phyloP scores from a whole-genome alignment of 2,888 invertebrate species.

The Drosophila mimica region DNA sequence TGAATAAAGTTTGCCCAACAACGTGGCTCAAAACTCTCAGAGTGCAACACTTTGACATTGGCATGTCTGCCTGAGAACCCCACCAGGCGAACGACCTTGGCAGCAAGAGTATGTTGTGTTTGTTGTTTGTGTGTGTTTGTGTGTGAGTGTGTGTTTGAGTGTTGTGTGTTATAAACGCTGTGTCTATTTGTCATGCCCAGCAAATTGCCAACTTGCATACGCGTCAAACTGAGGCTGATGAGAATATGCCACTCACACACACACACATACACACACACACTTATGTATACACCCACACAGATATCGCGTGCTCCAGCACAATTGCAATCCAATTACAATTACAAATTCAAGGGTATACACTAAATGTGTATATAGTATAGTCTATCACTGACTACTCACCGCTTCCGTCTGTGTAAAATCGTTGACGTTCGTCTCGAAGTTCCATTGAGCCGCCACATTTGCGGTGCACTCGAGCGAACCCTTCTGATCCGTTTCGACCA shows the following conservation, averaged over 20 bases:
- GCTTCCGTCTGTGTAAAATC: slow-evolving; percentile 93
- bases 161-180: slow-evolving; percentile 16
- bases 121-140: slow-evolving; percentile 3
- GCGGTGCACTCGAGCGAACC: slow-evolving; percentile 93
- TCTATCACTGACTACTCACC: slow-evolving; percentile 87
- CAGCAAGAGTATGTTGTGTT: slow-evolving; percentile 38
- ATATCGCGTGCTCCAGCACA: slow-evolving; percentile 64
- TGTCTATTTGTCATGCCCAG: slow-evolving; percentile 30
- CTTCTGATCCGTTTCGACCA: slow-evolving; percentile 90
- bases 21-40: slow-evolving; percentile 39
- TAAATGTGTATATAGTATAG: slow-evolving; percentile 17
- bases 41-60: slow-evolving; percentile 68
- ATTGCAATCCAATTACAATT: slow-evolving; percentile 37
- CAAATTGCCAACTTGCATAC: slow-evolving; percentile 40
- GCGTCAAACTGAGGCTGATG: slow-evolving; percentile 37
- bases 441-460: slow-evolving; percentile 95
- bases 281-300: slow-evolving; percentile 3
- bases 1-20: slow-evolving; percentile 8
- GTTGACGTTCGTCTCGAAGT: slow-evolving; percentile 94
- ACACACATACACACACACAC: slow-evolving; percentile 14
- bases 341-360: slow-evolving; percentile 23
- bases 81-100: slow-evolving; percentile 60
- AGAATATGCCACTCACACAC: slow-evolving; percentile 37
- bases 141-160: slow-evolving; percentile 11
- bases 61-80: slow-evolving; percentile 75